Evolutionary conservation across 2,797 vertebrate genomes (phyloP), one percentile per base, ranked within the genome.

Genomic region (Megalops cyprinoides): DNA sequence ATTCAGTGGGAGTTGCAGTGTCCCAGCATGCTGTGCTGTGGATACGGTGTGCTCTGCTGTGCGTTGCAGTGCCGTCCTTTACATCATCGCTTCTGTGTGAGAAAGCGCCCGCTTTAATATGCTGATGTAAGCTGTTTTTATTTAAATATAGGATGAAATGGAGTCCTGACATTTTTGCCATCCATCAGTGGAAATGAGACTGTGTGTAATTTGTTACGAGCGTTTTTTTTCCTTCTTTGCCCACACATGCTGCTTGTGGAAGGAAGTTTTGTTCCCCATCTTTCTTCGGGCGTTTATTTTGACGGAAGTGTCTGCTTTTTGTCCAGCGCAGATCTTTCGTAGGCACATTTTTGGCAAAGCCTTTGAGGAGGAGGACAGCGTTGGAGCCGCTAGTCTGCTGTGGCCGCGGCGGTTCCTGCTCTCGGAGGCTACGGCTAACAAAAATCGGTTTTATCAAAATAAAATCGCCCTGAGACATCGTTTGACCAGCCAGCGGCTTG

Each of bases 241-340:
- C 62, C 60, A 51, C 56, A 53, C 81, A 58, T 48, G 77, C 49
- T 31, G 62, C 77, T 83, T 20, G 87, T 80, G 74, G 84, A 85
- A 80, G 62, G 77, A 82, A n/a, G 76, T 84, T 77, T 84, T 86
- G 81, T 82, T 73, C 83, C 87, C 87, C 79, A 81, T 83, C 65
- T 39, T 37, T 69, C 65, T 82, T 80, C 23, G 78, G 89, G 81
- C 81, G 79, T 91, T 93, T 92, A 92, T 92, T 93, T 91, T 89
- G 87, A 91, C 89, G 90, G 87, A 83, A 76, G 78, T 76, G 82
- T 90, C 92, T 92, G 92, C 89, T 92, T 91, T 89, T 89, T 88
- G 88, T 92, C 89, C 65, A 69, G 15, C 23, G 65, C 15, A 14
- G 65, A 69, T 69, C 65, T 69, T 69, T 60, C 23, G 20, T 39